Evolutionary conservation across 1,140 invertebrate genomes (phyloP).

Genomic region (Hormaphis cornu): DNA sequence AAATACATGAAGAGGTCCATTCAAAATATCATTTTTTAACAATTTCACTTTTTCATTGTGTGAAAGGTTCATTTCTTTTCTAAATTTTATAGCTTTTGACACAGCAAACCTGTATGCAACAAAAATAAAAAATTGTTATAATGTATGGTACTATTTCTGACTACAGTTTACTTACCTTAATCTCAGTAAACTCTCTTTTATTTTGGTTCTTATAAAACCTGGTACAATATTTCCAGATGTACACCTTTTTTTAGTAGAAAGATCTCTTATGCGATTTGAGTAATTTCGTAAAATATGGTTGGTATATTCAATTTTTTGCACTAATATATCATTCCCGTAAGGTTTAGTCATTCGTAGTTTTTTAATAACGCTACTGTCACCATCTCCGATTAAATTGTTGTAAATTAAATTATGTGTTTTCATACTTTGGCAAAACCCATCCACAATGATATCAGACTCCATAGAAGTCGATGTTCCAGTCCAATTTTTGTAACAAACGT

Average conservation of each 20-base stretch:
- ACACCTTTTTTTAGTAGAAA: neutral
- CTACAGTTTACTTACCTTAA: neutral
- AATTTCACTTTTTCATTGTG: neutral
- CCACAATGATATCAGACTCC: slow-evolving; percentile 16
- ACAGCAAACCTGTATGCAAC: neutral
- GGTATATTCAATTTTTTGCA: neutral
- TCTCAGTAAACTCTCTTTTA: neutral
- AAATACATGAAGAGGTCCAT: neutral
- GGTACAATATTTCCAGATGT: neutral
- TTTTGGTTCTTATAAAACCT: neutral
- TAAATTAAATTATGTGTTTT: slow-evolving; percentile 39
- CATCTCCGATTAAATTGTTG: slow-evolving; percentile 39
- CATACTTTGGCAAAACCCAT: slow-evolving; percentile 41
- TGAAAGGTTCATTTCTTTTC: neutral
- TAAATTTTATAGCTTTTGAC: neutral
- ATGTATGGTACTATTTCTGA: neutral
- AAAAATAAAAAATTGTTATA: neutral
- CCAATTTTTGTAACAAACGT: slow-evolving; percentile 12
- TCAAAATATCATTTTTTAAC: neutral
- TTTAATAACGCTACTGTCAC: slow-evolving; percentile 38
- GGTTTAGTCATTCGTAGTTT: neutral
- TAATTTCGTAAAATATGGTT: neutral
- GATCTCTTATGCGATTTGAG: neutral
- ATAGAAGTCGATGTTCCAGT: neutral
- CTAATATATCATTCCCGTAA: neutral